Conservation (phyloP, 2,888 invertebrate species). For the Autographa pulchrina region DNA sequence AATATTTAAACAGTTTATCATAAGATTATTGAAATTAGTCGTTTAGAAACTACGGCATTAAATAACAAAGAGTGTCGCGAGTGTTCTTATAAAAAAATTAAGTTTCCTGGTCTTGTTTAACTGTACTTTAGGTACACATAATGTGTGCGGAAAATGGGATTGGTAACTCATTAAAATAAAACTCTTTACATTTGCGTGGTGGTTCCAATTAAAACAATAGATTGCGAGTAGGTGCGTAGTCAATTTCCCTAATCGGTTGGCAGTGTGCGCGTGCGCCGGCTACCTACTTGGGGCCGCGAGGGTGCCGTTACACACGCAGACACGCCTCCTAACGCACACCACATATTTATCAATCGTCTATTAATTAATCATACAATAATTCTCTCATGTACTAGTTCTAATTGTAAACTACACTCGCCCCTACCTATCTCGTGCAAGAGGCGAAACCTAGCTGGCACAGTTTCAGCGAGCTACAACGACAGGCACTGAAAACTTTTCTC, state of each 20-base stretch:
- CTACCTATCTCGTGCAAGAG: conserved; percentile 28
- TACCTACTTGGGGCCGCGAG: conserved; percentile 83
- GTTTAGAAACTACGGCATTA: conserved; percentile 26
- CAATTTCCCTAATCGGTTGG: conserved; percentile 81
- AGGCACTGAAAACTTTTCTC: conserved; percentile 70
- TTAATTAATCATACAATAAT: conserved; percentile 42
- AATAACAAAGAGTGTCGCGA: conserved; percentile 27
- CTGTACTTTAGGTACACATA: conserved; percentile 43
- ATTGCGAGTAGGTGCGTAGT: conserved; percentile 69
- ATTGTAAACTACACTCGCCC: conserved; percentile 7
- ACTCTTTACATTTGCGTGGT: conserved; percentile 60
- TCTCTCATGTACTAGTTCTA: conserved; percentile 21
- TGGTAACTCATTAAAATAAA: conserved; percentile 64
- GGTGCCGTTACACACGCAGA: conserved; percentile 76
- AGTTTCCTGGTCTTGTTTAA: conserved; percentile 54
- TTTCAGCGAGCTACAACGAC: conserved; percentile 50
- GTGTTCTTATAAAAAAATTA: conserved; percentile 44
- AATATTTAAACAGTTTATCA: conserved; percentile 2
- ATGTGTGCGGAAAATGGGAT: conserved; percentile 59
- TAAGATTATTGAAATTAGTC: background rate
- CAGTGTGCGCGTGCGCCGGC: conserved; percentile 69
- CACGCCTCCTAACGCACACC: conserved; percentile 78
- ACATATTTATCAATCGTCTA: conserved; percentile 53
- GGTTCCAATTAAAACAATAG: conserved; percentile 74
- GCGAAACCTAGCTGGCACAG: conserved; percentile 35